Evolutionary conservation across 2,113 vertebrate genomes (phyloP).

Genomic region (Trichechus manatus): DNA sequence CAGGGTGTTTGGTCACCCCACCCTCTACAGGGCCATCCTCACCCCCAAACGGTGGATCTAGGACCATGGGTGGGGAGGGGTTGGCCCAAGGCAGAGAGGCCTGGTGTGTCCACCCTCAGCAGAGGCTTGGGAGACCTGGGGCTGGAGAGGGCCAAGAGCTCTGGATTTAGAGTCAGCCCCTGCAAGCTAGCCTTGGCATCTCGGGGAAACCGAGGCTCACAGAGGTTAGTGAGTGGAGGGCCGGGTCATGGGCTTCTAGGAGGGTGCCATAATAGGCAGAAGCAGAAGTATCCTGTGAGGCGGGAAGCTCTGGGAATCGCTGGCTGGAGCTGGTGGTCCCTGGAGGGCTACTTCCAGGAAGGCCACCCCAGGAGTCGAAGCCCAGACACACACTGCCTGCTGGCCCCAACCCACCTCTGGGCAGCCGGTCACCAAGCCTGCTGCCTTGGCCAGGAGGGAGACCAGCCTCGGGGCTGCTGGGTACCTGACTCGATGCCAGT

Average conservation of each 20-base stretch:
- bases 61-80: background rate
- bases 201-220: background rate
- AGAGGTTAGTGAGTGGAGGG: background rate
- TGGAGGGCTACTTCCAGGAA: background rate
- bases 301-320: rapidly evolving
- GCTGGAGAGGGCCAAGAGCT: background rate
- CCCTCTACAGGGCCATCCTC: background rate
- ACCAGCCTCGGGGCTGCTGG: background rate
- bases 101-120: background rate
- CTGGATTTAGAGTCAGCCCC: background rate
- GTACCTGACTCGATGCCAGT: background rate
- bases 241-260: background rate
- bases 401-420: too few relatives aligned
- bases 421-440: background rate
- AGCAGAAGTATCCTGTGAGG: background rate
- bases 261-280: background rate
- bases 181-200: background rate
- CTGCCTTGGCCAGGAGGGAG: background rate
- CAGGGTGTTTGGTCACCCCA: background rate
- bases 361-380: background rate
- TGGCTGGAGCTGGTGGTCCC: background rate
- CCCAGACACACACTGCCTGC: background rate
- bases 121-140: background rate
- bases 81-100: background rate
- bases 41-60: background rate